phyloP scores from a whole-genome alignment of 2,797 vertebrate species.

The Lagodon rhomboides region DNA sequence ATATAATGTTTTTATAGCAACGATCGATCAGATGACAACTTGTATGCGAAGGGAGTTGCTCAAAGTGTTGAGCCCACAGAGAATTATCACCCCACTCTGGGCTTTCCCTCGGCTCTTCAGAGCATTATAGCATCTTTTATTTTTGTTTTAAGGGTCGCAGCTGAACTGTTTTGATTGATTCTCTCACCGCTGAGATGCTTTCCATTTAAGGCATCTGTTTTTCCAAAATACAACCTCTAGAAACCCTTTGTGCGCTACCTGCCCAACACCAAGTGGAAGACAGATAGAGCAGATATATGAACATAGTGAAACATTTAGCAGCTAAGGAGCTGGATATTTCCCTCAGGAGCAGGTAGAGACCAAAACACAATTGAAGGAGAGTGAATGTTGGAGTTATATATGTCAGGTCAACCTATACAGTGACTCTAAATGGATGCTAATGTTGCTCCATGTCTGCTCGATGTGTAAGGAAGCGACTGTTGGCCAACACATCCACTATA shows the following conservation, averaged over 20 bases:
- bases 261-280: not conserved
- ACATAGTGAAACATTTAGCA: not conserved
- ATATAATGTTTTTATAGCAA: not conserved
- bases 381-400: not conserved
- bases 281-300: not conserved
- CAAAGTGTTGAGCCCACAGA: not conserved
- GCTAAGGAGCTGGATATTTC: not conserved
- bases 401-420: not conserved
- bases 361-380: slow-evolving; percentile 2
- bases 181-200: not conserved
- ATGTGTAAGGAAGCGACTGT: not conserved
- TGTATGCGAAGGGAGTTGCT: not conserved
- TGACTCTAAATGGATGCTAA: not conserved
- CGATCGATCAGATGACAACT: not conserved
- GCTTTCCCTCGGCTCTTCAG: not conserved
- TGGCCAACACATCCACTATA: not conserved
- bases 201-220: not conserved
- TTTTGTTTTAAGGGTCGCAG: not conserved
- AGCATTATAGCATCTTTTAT: not conserved
- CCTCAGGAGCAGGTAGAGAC: not conserved
- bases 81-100: not conserved
- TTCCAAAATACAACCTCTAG: not conserved
- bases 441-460: not conserved
- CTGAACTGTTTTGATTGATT: not conserved
- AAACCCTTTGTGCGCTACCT: not conserved